Conservation (phyloP, 2,888 invertebrate genomes). For the Tiliacea aurago region DNA sequence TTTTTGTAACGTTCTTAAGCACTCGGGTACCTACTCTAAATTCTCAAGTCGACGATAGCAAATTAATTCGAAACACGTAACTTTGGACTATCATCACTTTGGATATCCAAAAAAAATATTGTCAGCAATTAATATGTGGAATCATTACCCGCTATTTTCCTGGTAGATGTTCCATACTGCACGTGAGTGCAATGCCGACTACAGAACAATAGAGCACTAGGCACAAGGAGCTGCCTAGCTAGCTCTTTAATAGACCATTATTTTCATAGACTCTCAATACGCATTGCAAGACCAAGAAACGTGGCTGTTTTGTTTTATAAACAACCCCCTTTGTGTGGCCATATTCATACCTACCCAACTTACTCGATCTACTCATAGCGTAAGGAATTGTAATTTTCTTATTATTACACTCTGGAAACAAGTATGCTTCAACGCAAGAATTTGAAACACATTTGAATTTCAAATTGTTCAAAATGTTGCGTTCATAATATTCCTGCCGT, state of each 20-base stretch:
- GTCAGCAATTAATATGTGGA: constrained; percentile 48
- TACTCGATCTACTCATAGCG: constrained; percentile 75
- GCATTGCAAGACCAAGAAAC: constrained; percentile 78
- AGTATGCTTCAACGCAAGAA: constrained; percentile 65
- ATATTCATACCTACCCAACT: constrained; percentile 76
- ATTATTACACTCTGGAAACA: constrained; percentile 68
- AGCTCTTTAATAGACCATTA: constrained; percentile 78
- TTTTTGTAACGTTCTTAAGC: constrained; percentile 18
- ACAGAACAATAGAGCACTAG: constrained; percentile 68
- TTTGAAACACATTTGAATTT: constrained; percentile 69
- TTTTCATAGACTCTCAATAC: constrained; percentile 80
- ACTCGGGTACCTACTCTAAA: constrained; percentile 22
- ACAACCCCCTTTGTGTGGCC: constrained; percentile 84
- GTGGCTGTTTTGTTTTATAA: constrained; percentile 85
- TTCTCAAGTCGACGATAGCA: constrained; percentile 14
- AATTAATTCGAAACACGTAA: constrained; percentile 39
- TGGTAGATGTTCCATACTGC: constrained; percentile 56
- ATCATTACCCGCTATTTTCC: constrained; percentile 63
- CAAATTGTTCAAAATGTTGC: constrained; percentile 64
- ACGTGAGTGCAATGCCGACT: constrained; percentile 58
- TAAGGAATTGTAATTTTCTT: constrained; percentile 70
- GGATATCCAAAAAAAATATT: constrained; percentile 45
- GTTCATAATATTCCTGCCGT: constrained; percentile 48
- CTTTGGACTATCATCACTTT: background rate
- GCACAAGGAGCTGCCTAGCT: constrained; percentile 66